Evolutionary conservation across 2,888 invertebrate species (phyloP), one percentile per base, ranked within the genome.

Genomic region (Troides oblongomaculatus): DNA sequence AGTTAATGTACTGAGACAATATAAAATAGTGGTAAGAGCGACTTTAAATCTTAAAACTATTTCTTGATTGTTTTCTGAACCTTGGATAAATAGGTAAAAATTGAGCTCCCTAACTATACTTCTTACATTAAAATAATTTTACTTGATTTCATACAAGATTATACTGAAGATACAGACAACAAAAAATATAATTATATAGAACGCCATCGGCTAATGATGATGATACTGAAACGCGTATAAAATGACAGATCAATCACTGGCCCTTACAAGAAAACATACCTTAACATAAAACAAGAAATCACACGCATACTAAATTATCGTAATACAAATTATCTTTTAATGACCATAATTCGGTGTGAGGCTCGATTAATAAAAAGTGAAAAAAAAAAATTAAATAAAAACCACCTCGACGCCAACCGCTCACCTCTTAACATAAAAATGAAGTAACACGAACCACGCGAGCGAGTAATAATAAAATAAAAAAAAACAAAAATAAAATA

Each of bases 291-390:
- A 89, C 89, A 86, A 88, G 88, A 18, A 91, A 91, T 92, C 90
- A 92, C 88, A 91, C 87, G 90, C 92, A 89, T 89, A 89, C 88
- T 82, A 91, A 88, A 92, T 92, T 89, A 92, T 89, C 90, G 89
- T 91, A 89, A 92, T 90, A 92, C 92, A 92, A 92, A 92, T 92
- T 92, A 92, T 92, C 88, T 90, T 90, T 89, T 92, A 92, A 92
- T 92, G 90, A 92, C 89, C 89, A 91, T 92, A 90, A 92, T 92
- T 90, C 89, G 86, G 89, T 89, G 90, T 86, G 90, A 89, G 88
- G 77, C 88, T 82, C 89, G 88, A 89, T 90, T 89, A 88, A 90
- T 85, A 77, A 84, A 39, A 39, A 7, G 39, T 10, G 39, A 39
- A 10, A 39, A 10, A 39, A 10, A 39, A 10, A 39, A 39, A 39